A percentile compares a stretch with the other conserved stretches of the same genome.
phyloP scores from a whole-genome alignment of 2,797 vertebrate species.

The Microctenopoma steveboyesi region DNA sequence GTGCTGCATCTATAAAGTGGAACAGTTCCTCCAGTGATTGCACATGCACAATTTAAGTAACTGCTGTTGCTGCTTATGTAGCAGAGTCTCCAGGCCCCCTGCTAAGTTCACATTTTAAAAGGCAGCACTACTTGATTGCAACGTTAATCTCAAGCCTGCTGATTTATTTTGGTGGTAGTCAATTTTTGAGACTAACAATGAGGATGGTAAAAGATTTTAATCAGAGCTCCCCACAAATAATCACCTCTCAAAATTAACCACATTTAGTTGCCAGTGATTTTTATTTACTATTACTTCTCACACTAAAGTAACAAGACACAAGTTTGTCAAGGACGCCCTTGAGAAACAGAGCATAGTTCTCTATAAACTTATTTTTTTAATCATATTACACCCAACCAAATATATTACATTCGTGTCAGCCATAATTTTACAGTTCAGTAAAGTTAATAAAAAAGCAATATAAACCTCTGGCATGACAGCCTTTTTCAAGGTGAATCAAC shows the following conservation, averaged over 20 bases:
- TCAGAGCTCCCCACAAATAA: constrained; percentile 60
- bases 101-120: constrained; percentile 57
- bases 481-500: constrained; percentile 70
- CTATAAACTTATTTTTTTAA: constrained; percentile 34
- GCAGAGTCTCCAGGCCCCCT: constrained; percentile 23
- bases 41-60: constrained; percentile 47
- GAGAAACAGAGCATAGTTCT: constrained; percentile 31
- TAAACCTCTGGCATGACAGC: constrained; percentile 48
- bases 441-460: constrained; percentile 63
- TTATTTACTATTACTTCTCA: constrained; percentile 49
- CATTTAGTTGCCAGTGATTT: constrained; percentile 38
- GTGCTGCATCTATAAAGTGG: constrained; percentile 61
- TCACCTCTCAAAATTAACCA: constrained; percentile 48
- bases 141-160: constrained; percentile 56
- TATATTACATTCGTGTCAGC: constrained; percentile 50
- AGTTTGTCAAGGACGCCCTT: constrained; percentile 53
- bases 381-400: constrained; percentile 49
- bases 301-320: constrained; percentile 38
- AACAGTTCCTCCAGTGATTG: constrained; percentile 66
- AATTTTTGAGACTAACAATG: constrained; percentile 48
- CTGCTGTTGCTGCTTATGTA: constrained; percentile 22
- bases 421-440: constrained; percentile 60
- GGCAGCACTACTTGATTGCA: constrained; percentile 68
- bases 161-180: constrained; percentile 48
- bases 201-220: constrained; percentile 65